Conservation (phyloP, 2,888 invertebrate species). For the Lasioglossum villosulum region DNA sequence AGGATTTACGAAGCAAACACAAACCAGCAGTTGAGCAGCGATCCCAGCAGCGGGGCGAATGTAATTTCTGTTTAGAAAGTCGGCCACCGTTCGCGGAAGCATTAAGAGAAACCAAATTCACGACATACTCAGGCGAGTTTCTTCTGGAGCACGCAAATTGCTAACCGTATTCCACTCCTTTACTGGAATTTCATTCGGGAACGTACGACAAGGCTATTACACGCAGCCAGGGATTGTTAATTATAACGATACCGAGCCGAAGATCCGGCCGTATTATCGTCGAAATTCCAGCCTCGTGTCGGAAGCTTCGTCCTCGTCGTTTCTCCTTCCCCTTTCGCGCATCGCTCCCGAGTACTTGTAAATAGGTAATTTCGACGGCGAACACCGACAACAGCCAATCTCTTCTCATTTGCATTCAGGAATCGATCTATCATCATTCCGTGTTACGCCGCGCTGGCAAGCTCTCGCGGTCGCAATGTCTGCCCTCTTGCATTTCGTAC, state of each 20-base stretch:
- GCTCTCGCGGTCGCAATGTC: conserved; percentile 25
- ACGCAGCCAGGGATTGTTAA: conserved; percentile 29
- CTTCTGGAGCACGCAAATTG: neutral
- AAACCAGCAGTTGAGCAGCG: neutral
- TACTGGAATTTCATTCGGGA: neutral
- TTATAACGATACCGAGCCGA: conserved; percentile 34
- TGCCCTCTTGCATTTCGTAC: conserved; percentile 14
- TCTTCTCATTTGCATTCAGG: conserved; percentile 43
- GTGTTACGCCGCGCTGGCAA: neutral
- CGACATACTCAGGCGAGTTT: neutral
- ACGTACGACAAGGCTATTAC: neutral
- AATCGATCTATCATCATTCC: conserved; percentile 45
- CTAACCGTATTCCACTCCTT: conserved; percentile 6
- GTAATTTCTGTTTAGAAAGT: conserved; percentile 13
- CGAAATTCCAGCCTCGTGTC: conserved; percentile 13
- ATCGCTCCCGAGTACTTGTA: conserved; percentile 1
- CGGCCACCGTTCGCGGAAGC: conserved; percentile 5
- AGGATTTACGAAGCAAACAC: neutral
- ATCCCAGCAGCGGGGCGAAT: neutral
- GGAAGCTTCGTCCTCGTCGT: neutral
- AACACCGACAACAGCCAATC: conserved; percentile 28
- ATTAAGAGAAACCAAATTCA: neutral
- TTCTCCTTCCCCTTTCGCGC: neutral
- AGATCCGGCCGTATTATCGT: conserved; percentile 19
- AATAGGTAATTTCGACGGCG: conserved; percentile 32